Evolutionary conservation across 2,113 vertebrate species (phyloP), one percentile per base, ranked within the genome.

Genomic region (Ochotona curzoniae): DNA sequence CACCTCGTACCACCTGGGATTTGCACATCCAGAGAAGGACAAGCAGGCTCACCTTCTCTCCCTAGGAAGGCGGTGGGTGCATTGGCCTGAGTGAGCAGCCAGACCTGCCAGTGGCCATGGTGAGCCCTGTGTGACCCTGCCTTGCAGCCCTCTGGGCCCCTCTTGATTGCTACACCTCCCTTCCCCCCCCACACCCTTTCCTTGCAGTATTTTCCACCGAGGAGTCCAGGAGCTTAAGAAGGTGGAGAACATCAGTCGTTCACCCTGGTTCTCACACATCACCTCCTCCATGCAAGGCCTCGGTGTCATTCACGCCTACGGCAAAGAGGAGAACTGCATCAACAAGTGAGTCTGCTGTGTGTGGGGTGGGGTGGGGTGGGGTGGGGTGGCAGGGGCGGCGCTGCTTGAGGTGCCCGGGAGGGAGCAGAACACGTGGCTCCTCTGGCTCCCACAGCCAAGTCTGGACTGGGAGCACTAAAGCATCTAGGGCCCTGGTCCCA

Each of bases 261-360:
- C 98, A 9, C 98, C 98, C 1, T 98, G 98, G 97, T 97, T 98
- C 94, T 98, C 98, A 44, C 97, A 98, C 28, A 97, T 97, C 76
- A 98, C 98, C 23, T 98, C 98, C 4, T 98, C 98, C 64, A 94
- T 98, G 92, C 98, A 98, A 85, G 98, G 98, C n/a, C 98, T 98
- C 86, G 98, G 97, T 92, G 97, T 97, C 96, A 99, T 98, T 96
- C 98, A 98, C 1, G 97, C 98, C 96, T 98, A 98, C 11, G 89
- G 97, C 96, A 98, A 97, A 83, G 96, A 92, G 91, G 95, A 97
- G 0, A 92, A 94, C 44, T 98, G 98, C 86, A 88, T 98, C 28
- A 85, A 96, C 88, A 93, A 94, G 98, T 98, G 97, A 97, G 96
- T 97, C 57, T 28, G 54, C 38, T 44, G 38, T 44, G 38, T 44